phyloP scores from a whole-genome alignment of 2,113 vertebrate species.

The Saguinus imperator region DNA sequence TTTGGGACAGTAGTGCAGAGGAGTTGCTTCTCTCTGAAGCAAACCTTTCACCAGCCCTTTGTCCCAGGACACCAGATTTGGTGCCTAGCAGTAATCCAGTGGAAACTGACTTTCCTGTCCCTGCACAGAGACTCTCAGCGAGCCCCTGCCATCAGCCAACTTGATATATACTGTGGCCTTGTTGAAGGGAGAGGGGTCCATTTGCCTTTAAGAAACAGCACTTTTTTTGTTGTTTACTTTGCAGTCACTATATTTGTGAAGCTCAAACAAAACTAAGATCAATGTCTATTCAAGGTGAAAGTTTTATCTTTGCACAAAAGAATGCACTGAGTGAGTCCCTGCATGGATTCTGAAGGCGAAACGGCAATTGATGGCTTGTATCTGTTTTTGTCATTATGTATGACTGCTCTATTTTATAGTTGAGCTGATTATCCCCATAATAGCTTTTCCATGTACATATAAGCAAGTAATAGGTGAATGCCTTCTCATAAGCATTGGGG shows the following conservation, averaged over 20 bases:
- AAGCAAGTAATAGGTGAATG: slow-evolving; percentile 80
- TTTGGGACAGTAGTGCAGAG: neutral
- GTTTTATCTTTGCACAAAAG: slow-evolving; percentile 77
- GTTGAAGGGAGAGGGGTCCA: neutral
- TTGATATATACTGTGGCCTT: neutral
- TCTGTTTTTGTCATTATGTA: slow-evolving; percentile 87
- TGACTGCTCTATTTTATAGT: slow-evolving; percentile 84
- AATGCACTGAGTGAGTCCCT: slow-evolving; percentile 51
- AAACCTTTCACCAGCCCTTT: neutral
- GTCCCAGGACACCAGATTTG: neutral
- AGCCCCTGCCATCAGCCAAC: neutral
- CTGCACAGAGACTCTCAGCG: neutral
- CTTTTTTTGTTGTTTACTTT: slow-evolving; percentile 58
- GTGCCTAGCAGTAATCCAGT: neutral
- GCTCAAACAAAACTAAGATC: slow-evolving; percentile 46
- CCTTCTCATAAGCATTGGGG: slow-evolving; percentile 79
- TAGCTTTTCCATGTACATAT: slow-evolving; percentile 88
- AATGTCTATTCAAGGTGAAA: slow-evolving; percentile 58
- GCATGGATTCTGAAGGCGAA: slow-evolving; percentile 58
- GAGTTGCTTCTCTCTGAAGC: slow-evolving; percentile 3
- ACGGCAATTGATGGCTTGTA: slow-evolving; percentile 77
- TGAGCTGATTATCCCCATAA: slow-evolving; percentile 85
- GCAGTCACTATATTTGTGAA: slow-evolving; percentile 51
- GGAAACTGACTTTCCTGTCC: neutral
- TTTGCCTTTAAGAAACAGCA: slow-evolving; percentile 59